phyloP scores from a whole-genome alignment of 2,888 invertebrate species.

The Eremobia ochroleuca region DNA sequence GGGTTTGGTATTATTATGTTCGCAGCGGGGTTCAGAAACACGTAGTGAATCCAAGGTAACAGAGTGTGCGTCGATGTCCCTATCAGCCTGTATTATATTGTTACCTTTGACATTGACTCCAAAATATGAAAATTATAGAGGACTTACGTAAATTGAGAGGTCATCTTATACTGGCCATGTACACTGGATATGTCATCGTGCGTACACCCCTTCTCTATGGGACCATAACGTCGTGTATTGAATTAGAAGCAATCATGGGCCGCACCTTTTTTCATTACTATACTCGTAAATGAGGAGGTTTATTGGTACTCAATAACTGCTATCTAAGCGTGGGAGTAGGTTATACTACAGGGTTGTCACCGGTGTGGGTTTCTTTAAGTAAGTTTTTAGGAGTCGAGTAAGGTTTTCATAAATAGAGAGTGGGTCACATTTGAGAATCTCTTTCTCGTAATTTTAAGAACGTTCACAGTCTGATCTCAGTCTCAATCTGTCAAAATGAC shows the following conservation, averaged over 20 bases:
- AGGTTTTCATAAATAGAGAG: background rate
- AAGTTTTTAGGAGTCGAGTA: background rate
- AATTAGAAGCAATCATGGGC: slow-evolving; percentile 60
- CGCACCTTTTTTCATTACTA: slow-evolving; percentile 62
- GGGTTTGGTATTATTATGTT: too few relatives aligned
- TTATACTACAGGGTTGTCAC: slow-evolving; percentile 6
- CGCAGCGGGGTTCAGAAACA: background rate
- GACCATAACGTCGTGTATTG: slow-evolving; percentile 46
- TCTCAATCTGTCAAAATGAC: too few relatives aligned
- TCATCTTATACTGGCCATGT: background rate
- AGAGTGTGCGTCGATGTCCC: too few relatives aligned
- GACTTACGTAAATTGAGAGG: background rate
- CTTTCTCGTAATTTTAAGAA: background rate
- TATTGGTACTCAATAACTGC: slow-evolving; percentile 52
- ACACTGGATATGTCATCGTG: background rate
- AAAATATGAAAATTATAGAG: background rate
- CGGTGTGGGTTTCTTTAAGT: background rate
- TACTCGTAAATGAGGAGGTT: slow-evolving; percentile 51
- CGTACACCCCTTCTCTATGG: slow-evolving; percentile 23
- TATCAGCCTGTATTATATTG: background rate
- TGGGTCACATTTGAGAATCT: background rate
- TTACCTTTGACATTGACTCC: too few relatives aligned
- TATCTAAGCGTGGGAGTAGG: slow-evolving; percentile 20
- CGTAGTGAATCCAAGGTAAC: background rate
- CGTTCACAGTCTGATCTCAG: background rate